These are phyloP conservation scores for Nemotelus nigrinus DNA, from an alignment of 2,888 invertebrate genomes.

Conservation along the genomic window DNA sequence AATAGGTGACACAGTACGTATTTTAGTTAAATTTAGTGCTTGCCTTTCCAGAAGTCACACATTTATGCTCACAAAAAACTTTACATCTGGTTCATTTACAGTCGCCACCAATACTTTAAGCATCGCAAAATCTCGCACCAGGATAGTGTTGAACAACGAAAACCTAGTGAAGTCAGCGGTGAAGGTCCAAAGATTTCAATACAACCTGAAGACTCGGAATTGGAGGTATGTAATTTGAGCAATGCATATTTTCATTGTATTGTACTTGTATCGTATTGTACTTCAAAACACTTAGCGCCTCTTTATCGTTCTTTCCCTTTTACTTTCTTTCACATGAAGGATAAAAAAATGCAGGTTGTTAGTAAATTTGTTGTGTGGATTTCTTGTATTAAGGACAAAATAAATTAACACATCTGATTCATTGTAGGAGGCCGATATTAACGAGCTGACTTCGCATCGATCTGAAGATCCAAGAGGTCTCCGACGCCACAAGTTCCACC, in stretches of 20 bases:
- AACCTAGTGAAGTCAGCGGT: constrained; percentile 55
- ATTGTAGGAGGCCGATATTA: constrained; percentile 74
- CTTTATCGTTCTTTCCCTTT: constrained; percentile 20
- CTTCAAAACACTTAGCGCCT: neutral
- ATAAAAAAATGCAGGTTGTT: constrained; percentile 38
- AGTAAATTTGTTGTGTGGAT: constrained; percentile 24
- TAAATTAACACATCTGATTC: neutral
- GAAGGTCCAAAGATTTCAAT: constrained; percentile 70
- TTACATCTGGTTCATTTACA: constrained; percentile 53
- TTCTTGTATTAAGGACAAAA: neutral
- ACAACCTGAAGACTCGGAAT: constrained; percentile 79
- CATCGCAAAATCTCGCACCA: constrained; percentile 82
- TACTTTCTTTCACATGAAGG: constrained; percentile 23
- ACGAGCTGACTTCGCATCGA: constrained; percentile 81
- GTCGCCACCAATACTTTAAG: constrained; percentile 73
- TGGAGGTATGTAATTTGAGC: constrained; percentile 66
- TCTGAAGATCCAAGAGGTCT: constrained; percentile 77
- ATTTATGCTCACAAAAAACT: no score
- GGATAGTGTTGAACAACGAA: constrained; percentile 69
- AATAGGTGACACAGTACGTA: no score
- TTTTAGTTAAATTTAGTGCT: no score
- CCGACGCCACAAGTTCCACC: constrained; percentile 73
- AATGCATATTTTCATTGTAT: neutral
- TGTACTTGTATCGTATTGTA: constrained; percentile 6
- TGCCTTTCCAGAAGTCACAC: no score